These are phyloP conservation scores for Gallinago solitaria DNA, from an alignment of 2,797 vertebrate species.

Conservation along the genomic window DNA sequence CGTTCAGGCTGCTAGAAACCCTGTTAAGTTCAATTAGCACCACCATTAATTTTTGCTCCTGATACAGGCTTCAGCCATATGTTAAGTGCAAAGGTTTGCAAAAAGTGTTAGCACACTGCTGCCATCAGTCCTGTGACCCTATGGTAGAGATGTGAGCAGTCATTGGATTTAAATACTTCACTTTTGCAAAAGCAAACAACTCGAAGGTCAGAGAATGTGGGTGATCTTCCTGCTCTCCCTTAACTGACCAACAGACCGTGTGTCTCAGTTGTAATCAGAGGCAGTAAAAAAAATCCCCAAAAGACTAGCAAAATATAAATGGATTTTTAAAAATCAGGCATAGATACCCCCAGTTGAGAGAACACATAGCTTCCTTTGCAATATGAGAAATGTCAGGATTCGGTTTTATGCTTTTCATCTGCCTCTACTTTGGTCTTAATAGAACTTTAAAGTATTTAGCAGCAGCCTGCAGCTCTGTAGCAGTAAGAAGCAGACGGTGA, in stretches of 20 bases:
- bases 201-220: neutral
- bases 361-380: neutral
- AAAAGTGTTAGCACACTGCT: neutral
- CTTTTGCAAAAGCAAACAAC: neutral
- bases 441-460: neutral
- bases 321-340: neutral
- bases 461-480: neutral
- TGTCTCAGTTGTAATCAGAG: neutral
- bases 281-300: neutral
- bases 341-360: neutral
- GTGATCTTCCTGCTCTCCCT: neutral
- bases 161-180: neutral
- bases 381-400: accelerated
- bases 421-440: neutral
- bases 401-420: neutral
- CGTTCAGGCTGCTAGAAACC: neutral
- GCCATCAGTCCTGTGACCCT: too few species aligned
- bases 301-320: neutral
- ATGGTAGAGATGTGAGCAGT: accelerated
- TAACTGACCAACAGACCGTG: neutral
- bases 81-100: neutral
- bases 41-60: neutral
- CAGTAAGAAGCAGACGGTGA: neutral
- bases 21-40: neutral
- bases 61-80: neutral